Percentiles rank a stretch among this genome's conserved stretches.
phyloP scores from a whole-genome alignment of 2,113 vertebrate species.

The Willisornis vidua region DNA sequence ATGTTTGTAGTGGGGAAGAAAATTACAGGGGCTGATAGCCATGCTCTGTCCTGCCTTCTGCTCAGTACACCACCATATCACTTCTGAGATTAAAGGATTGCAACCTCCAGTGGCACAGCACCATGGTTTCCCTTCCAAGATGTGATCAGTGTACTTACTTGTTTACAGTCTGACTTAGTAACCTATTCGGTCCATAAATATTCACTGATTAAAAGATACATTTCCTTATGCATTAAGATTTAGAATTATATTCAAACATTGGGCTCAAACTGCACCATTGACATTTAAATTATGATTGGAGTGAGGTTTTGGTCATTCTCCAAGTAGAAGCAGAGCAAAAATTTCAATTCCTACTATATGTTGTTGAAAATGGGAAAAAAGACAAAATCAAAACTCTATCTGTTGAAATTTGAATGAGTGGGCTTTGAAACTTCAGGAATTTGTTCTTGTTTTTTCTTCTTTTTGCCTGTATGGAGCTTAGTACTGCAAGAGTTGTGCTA shows the following conservation, averaged over 20 bases:
- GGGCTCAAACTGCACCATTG: neutral
- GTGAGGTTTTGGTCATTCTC: neutral
- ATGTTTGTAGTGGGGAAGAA: neutral
- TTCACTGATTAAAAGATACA: neutral
- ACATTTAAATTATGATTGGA: neutral
- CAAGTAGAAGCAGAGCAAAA: neutral
- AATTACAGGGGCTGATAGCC: neutral
- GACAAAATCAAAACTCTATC: neutral
- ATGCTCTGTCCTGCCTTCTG: neutral
- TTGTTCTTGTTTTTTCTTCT: neutral
- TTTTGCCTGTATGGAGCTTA: fast-evolving
- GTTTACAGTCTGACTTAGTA: neutral
- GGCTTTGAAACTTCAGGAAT: neutral
- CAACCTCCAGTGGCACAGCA: neutral
- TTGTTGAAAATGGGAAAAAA: neutral
- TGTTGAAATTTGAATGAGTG: neutral
- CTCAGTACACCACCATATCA: neutral
- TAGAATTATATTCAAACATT: neutral
- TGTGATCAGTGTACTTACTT: neutral
- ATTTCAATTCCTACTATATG: neutral
- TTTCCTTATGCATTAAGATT: neutral
- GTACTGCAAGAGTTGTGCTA: neutral
- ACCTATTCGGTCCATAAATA: neutral
- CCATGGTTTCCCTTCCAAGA: neutral
- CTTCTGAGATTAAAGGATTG: neutral